These are phyloP conservation scores for Theodoxus fluviatilis DNA, from an alignment of 2,888 invertebrate species.

Conservation along the genomic window DNA sequence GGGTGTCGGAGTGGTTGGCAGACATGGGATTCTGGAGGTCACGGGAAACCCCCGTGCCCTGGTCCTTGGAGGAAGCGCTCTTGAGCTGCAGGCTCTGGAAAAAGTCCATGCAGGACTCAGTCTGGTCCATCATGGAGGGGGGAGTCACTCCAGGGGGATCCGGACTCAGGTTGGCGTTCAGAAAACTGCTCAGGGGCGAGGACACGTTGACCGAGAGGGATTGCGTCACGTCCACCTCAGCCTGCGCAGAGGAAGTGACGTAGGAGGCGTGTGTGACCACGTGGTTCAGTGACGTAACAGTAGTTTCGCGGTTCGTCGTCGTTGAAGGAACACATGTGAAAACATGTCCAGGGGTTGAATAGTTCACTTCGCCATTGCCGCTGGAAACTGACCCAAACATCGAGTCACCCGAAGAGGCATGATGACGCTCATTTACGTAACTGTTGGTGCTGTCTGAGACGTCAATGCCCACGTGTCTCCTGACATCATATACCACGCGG, in stretches of 20 bases:
- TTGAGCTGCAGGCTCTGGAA: constrained; percentile 77
- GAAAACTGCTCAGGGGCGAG: constrained; percentile 35
- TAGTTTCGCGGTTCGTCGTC: no score
- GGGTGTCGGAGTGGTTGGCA: constrained; percentile 11
- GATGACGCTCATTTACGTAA: no score
- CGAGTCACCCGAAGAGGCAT: not conserved
- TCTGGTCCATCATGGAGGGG: constrained; percentile 33
- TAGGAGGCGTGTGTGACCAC: constrained; percentile 8
- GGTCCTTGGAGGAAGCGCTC: constrained; percentile 44
- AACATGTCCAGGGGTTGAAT: no score
- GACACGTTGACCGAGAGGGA: constrained; percentile 31
- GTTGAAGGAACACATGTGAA: no score
- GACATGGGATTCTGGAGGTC: constrained; percentile 25
- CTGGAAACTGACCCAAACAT: not conserved
- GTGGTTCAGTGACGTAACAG: no score
- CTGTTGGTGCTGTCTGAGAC: no score
- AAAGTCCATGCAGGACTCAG: constrained; percentile 70
- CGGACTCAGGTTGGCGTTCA: constrained; percentile 37
- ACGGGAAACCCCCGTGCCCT: no score
- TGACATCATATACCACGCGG: constrained; percentile 1
- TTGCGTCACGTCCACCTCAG: no score
- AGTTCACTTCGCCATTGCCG: not conserved
- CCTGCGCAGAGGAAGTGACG: not conserved
- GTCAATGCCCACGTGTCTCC: not conserved
- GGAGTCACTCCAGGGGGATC: constrained; percentile 29